phyloP scores from a whole-genome alignment of 1,140 invertebrate genomes.

The Drosophila equinoxialis region DNA sequence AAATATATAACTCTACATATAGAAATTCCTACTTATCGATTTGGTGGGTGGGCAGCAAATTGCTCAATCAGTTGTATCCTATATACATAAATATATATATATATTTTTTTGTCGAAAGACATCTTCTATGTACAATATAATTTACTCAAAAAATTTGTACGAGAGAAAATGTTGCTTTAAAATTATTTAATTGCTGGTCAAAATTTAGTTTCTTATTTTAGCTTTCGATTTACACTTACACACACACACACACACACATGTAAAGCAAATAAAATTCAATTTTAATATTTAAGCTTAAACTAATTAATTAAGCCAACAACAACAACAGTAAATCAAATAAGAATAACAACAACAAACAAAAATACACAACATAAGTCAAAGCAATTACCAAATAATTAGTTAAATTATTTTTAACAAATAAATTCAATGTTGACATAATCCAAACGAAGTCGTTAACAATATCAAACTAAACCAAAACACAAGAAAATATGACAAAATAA shows the following conservation, averaged over 20 bases:
- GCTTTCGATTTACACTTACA: background rate
- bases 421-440: constrained; percentile 62
- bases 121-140: background rate
- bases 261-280: constrained; percentile 8
- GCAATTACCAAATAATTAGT: constrained; percentile 78
- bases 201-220: constrained; percentile 31
- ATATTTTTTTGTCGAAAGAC: background rate
- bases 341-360: background rate
- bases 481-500: constrained; percentile 26
- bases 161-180: constrained; percentile 38
- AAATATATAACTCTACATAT: constrained; percentile 32
- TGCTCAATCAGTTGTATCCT: constrained; percentile 14
- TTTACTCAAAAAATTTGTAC: constrained; percentile 27
- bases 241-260: constrained; percentile 2
- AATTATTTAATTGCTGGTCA: constrained; percentile 72
- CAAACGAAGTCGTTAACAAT: constrained; percentile 36
- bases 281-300: constrained; percentile 17
- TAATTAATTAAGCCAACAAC: constrained; percentile 28
- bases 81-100: constrained; percentile 15
- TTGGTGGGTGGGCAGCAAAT: background rate
- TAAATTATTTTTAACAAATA: constrained; percentile 71
- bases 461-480: constrained; percentile 41
- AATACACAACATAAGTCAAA: constrained; percentile 38
- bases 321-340: background rate
- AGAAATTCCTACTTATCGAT: constrained; percentile 24